Percentiles rank a stretch among this genome's conserved stretches.
These are phyloP conservation scores for Syrrhaptes paradoxus DNA, from an alignment of 2,113 vertebrate species.

Conservation along the genomic window DNA sequence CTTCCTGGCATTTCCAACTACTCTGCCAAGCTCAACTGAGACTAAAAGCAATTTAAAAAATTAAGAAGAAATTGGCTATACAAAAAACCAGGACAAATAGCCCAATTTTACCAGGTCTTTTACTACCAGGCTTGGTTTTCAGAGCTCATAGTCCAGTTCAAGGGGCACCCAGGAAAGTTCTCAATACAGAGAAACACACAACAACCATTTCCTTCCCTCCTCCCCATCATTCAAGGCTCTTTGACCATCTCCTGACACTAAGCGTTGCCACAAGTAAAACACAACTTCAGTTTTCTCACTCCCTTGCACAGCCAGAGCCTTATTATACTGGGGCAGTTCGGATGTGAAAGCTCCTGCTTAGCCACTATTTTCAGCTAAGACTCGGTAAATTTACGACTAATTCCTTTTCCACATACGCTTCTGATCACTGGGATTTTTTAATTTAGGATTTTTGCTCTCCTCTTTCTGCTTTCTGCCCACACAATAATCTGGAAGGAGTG, in stretches of 20 bases:
- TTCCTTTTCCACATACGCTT: neutral
- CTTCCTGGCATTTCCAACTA: neutral
- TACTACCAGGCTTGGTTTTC: neutral
- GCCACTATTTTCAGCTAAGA: neutral
- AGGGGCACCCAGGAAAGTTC: neutral
- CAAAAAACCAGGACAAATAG: neutral
- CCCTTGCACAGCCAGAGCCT: neutral
- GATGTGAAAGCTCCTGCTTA: neutral
- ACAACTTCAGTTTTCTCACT: neutral
- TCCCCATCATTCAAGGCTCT: neutral
- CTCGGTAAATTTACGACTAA: neutral
- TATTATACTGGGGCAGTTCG: neutral
- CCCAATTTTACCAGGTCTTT: neutral
- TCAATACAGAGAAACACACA: accelerated
- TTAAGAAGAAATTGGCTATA: neutral
- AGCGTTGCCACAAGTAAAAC: neutral
- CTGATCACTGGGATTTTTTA: neutral
- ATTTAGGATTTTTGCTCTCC: neutral
- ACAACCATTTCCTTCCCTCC: neutral
- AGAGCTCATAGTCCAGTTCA: neutral
- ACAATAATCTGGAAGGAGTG: neutral
- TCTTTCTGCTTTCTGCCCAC: neutral
- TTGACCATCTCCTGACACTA: neutral
- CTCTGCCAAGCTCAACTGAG: neutral
- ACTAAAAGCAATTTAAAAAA: neutral